phyloP scores from a whole-genome alignment of 2,113 vertebrate genomes.

The Capreolus pygargus region DNA sequence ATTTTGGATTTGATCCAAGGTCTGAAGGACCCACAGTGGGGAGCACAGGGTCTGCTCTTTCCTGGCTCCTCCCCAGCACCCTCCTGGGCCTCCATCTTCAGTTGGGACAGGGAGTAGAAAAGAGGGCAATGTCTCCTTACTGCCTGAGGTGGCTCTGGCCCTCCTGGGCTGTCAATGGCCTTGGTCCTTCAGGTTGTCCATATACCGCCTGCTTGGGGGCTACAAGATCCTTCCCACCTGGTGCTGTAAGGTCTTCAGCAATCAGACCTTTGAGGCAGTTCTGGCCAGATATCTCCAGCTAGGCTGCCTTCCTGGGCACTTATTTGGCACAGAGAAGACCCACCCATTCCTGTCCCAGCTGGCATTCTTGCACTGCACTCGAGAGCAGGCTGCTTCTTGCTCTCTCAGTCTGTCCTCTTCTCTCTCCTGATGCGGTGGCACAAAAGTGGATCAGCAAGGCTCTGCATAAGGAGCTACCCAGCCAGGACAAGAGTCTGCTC shows the following conservation, averaged over 20 bases:
- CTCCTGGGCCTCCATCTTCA: background rate
- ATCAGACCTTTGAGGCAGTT: background rate
- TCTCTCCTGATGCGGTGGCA: background rate
- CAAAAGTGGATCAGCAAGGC: background rate
- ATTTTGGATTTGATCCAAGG: background rate
- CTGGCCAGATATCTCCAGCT: background rate
- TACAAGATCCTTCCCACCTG: background rate
- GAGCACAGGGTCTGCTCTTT: background rate
- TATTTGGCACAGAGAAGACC: background rate
- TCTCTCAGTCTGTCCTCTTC: background rate
- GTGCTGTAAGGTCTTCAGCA: background rate
- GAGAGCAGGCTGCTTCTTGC: background rate
- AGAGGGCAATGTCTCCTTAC: background rate
- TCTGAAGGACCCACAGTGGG: background rate
- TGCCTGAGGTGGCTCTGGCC: background rate
- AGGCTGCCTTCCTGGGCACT: background rate
- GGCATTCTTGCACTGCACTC: background rate
- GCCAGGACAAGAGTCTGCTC: background rate
- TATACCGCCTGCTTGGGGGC: background rate
- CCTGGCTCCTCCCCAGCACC: background rate
- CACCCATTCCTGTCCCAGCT: background rate
- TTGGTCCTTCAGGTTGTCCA: background rate
- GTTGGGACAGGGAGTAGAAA: background rate
- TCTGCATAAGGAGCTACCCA: background rate
- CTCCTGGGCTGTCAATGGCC: background rate